phyloP scores from a whole-genome alignment of 2,113 vertebrate genomes.

The Eubucco bourcierii region DNA sequence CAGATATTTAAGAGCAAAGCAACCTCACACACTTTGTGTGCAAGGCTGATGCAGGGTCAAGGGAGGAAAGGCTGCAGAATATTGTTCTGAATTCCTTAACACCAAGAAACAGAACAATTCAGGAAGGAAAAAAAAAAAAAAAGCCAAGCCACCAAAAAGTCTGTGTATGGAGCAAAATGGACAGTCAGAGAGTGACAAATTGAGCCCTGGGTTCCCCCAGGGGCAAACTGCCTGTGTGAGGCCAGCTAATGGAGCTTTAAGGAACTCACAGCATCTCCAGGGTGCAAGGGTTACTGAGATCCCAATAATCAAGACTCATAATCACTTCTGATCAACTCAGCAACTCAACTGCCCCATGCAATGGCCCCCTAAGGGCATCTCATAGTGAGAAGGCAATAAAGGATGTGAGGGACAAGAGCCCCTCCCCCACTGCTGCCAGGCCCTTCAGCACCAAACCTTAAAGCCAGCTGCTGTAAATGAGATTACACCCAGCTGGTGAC shows the following conservation, averaged over 20 bases:
- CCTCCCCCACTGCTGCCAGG: neutral
- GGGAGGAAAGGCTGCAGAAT: neutral
- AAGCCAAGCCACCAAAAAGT: neutral
- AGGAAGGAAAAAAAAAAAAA: too few species aligned
- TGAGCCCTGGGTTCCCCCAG: neutral
- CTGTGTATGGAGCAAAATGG: neutral
- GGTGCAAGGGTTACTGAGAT: neutral
- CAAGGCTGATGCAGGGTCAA: neutral
- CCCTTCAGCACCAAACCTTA: rapidly evolving
- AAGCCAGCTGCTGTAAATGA: neutral
- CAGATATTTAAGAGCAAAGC: neutral
- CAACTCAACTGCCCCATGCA: neutral
- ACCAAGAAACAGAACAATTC: neutral
- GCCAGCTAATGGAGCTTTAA: neutral
- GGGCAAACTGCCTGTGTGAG: neutral
- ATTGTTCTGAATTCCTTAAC: neutral
- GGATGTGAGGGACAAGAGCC: neutral
- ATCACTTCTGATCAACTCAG: neutral
- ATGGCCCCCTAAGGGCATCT: neutral
- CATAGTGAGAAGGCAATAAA: neutral
- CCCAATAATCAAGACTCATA: neutral
- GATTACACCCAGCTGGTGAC: neutral
- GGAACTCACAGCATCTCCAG: neutral
- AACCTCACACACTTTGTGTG: neutral
- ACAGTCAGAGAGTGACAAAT: neutral